Evolutionary conservation across 2,113 vertebrate genomes (phyloP).

Genomic region (Leptodactylus fuscus): DNA sequence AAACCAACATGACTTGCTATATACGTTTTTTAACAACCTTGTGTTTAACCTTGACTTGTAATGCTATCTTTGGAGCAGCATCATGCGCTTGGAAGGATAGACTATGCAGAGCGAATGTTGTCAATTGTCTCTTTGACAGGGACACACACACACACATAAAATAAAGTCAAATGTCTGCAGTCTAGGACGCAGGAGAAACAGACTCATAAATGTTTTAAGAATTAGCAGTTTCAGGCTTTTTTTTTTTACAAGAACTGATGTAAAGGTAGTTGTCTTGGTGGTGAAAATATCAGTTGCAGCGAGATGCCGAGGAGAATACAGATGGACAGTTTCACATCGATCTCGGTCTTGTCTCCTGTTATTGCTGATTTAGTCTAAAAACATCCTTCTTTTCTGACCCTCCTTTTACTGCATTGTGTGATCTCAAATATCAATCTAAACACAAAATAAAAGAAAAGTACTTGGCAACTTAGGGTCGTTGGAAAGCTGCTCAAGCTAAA

Average conservation of each 20-base stretch:
- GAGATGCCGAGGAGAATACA: conserved; percentile 62
- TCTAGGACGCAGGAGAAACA: conserved; percentile 50
- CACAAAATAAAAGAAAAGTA: conserved; percentile 61
- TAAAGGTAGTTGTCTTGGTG: conserved; percentile 21
- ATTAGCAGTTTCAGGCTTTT: conserved; percentile 60
- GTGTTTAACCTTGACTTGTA: conserved; percentile 57
- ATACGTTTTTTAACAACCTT: conserved; percentile 52
- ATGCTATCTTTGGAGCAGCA: conserved; percentile 64
- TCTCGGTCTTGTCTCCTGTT: conserved; percentile 58
- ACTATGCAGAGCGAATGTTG: conserved; percentile 46
- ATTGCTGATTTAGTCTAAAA: conserved; percentile 58
- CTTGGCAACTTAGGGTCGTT: conserved; percentile 38
- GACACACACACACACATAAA: conserved; percentile 63
- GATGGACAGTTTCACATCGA: conserved; percentile 54
- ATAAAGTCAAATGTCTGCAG: conserved; percentile 59
- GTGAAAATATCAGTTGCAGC: conserved; percentile 60
- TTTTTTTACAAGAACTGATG: conserved; percentile 41
- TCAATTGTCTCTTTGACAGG: conserved; percentile 52
- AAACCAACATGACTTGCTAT: conserved; percentile 54
- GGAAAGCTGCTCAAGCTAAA: conserved; percentile 64
- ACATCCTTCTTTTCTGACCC: conserved; percentile 37
- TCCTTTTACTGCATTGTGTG: background rate
- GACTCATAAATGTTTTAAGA: conserved; percentile 50
- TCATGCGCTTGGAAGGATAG: conserved; percentile 67
- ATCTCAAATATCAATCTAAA: conserved; percentile 51